Base-by-base conservation (phyloP, 2,888 invertebrate genomes). In the Salticus scenicus region DNA sequence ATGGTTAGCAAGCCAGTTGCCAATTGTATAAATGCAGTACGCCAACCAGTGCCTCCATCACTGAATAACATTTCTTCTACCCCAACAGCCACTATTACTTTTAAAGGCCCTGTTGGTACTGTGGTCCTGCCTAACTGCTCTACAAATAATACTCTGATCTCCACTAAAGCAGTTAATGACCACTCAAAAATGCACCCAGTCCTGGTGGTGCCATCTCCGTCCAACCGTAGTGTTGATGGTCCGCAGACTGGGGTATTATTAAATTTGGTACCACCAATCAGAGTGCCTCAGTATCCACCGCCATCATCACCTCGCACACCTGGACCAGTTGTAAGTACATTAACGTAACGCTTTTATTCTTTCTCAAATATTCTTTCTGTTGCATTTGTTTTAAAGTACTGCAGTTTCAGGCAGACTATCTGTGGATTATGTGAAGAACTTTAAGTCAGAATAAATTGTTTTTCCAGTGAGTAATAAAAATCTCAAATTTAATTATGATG, bases 241-340 rank as follows among this genome's bases (percentile, higher is more conserved):
- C 17, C 87, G 17, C 87, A 81, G 33, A 77, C 86, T 27, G 80
- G 87, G 30, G 82, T 85, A 41, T 42, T 87, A 41, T 41, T 87
- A 20, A 87, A 87, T 47, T 42, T 87, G 71, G 86, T 86, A 33
- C 84, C 87, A 27, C 87, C 87, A 51, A 87, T 87, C 66, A 80
- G 87, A 74, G 85, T 87, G 81, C 87, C 87, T 80, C 87, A 87
- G 67, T 87, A 87, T 70, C 87, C 84, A 37, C 87, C 87, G 14
- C 81, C 85, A n/a, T 31, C 20, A 10, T 63, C 63, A 31, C 71
- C 80, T 80, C 72, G 84, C 24, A 57, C 57, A 31, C 66, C 76
- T 73, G 73, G 47, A 41, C 79, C 78, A 63, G 20, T 64, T 51
- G 86, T 86, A 70, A 75, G 85, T 85, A 5, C 24, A 31, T 67